Conservation (phyloP, 2,797 vertebrate species). For the Scarus forsteni region DNA sequence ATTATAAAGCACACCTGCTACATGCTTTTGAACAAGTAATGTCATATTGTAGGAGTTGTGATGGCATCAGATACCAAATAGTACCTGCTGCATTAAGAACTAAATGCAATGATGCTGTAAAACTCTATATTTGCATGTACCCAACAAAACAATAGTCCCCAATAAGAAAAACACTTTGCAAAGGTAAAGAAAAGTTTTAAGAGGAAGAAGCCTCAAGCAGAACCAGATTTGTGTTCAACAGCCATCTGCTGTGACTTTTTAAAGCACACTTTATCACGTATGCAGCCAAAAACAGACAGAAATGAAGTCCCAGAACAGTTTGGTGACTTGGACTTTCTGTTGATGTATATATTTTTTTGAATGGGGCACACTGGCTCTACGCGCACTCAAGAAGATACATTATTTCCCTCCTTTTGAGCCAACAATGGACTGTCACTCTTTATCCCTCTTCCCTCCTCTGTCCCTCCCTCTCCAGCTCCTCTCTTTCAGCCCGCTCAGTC, state of each 20-base stretch:
- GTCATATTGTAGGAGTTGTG: no score
- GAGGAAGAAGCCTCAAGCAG: no score
- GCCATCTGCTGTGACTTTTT: constrained; percentile 3
- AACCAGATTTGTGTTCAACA: no score
- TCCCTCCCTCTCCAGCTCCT: constrained; percentile 76
- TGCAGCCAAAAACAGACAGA: constrained; percentile 17
- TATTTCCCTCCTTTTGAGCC: constrained; percentile 78
- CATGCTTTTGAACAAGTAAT: no score
- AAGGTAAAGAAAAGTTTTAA: no score
- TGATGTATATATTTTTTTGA: constrained; percentile 59
- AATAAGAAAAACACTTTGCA: no score
- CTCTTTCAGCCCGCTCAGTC: constrained; percentile 75
- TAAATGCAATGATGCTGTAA: no score
- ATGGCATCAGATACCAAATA: no score
- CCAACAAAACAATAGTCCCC: no score
- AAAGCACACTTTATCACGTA: constrained; percentile 24
- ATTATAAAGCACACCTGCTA: no score
- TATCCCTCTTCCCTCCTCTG: constrained; percentile 76
- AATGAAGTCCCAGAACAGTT: constrained; percentile 34
- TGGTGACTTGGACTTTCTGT: constrained; percentile 38
- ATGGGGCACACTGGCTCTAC: constrained; percentile 56
- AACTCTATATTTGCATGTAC: no score
- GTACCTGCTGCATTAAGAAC: no score
- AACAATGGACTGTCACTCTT: constrained; percentile 82
- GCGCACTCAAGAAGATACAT: constrained; percentile 78